Percentiles rank a stretch among this genome's conserved stretches.
phyloP scores from a whole-genome alignment of 2,113 vertebrate species.

The Loxodonta africana region DNA sequence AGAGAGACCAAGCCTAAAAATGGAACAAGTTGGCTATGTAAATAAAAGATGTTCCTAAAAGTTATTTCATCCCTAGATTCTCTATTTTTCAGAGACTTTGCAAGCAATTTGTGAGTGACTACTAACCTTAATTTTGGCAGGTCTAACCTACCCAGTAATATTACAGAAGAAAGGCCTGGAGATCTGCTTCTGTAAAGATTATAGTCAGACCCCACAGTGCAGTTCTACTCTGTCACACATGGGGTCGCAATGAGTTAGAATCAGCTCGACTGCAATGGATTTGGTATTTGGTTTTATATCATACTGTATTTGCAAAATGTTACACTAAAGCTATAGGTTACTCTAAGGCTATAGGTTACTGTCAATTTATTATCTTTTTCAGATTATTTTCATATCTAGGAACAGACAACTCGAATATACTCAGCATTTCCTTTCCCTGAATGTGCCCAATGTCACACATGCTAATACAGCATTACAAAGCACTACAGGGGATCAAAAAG shows the following conservation, averaged over 20 bases:
- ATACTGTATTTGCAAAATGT: background rate
- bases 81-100: background rate
- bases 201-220: too few relatives aligned
- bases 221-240: too few relatives aligned
- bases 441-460: background rate
- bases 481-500: background rate
- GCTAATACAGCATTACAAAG: background rate
- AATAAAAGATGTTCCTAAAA: background rate
- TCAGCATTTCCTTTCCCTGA: background rate
- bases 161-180: too few relatives aligned
- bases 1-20: background rate
- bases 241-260: too few relatives aligned
- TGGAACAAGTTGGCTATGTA: slow-evolving; percentile 31
- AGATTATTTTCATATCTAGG: slow-evolving; percentile 9
- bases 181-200: too few relatives aligned
- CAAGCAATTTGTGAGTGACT: background rate
- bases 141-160: background rate
- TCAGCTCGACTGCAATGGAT: too few relatives aligned
- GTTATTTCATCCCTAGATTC: background rate
- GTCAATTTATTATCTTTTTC: background rate
- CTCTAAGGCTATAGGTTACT: background rate
- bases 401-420: background rate
- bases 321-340: slow-evolving; percentile 31
- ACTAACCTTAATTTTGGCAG: background rate
- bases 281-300: too few relatives aligned